Base-by-base conservation (phyloP, 2,797 vertebrate genomes). In the Anabacerthia variegaticeps region DNA sequence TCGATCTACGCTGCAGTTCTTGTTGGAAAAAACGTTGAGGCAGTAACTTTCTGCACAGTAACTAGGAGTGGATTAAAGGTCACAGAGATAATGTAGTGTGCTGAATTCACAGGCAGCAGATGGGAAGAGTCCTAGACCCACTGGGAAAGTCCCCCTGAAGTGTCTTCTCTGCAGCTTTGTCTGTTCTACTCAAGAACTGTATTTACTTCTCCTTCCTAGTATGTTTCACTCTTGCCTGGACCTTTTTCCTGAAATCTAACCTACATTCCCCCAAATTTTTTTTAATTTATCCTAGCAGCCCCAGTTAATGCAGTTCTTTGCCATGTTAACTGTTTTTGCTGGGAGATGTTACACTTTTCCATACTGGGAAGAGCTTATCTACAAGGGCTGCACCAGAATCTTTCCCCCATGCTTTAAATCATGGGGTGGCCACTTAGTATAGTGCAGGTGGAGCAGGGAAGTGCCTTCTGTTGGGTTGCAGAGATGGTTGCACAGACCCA, bases 31-130 rank as follows among this genome's bases (percentile, higher is more conserved):
- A 92, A 52, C 0, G 77, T 96, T 65, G 95, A 96, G 94, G 95
- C 89, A 95, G 95, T 93, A 94, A 94, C 89, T 91, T 92, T 93
- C 91, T 94, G 63, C 71, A 48, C 51, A 62, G 91, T 85, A 83
- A 80, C 89, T 27, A 77, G 48, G 37, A 71, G 80, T 90, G 83
- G 89, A 92, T 86, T 92, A 79, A 94, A 96, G 93, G 96, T 95
- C 93, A 41, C 26, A 67, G 74, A 87, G 95, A 95, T 74, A 93
- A 79, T 49, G 52, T 76, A 74, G 93, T 39, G 4, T 36, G 63
- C 67, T 94, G 71, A 86, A 93, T 79, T 85, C 69, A 67, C 58
- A 92, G 89, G 59, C 66, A 51, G 84, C 58, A 80, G 84, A 87
- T 65, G 71, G 48, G 30, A 75, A 82, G 74, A 81, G 44, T 75